Conservation (phyloP, 2,113 vertebrate species). For the Austrofundulus limnaeus region DNA sequence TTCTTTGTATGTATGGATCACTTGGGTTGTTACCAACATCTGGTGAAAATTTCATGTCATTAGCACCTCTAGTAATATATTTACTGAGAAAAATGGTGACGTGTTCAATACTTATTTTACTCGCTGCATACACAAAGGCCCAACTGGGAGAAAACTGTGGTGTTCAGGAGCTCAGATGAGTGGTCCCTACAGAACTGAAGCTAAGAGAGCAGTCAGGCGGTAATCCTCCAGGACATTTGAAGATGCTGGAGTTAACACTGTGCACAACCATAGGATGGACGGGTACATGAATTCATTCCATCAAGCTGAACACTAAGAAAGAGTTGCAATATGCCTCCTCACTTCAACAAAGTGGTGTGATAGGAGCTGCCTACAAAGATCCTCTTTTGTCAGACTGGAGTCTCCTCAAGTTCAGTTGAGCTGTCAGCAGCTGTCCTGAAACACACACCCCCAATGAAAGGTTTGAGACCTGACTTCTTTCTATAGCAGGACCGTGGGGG, state of each 20-base stretch:
- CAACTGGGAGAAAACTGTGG: no score
- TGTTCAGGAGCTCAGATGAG: constrained; percentile 1
- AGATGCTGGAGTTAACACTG: constrained; percentile 21
- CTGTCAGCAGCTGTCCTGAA: constrained; percentile 78
- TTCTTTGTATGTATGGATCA: no score
- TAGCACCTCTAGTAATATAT: no score
- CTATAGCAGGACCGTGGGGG: constrained; percentile 67
- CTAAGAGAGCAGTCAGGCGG: constrained; percentile 32
- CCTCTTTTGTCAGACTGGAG: constrained; percentile 50
- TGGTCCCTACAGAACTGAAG: constrained; percentile 29
- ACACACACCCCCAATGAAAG: constrained; percentile 67
- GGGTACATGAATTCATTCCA: not conserved
- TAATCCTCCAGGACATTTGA: constrained; percentile 38
- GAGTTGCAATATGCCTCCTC: not conserved
- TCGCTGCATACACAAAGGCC: no score
- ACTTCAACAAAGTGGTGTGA: no score
- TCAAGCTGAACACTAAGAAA: constrained; percentile 3
- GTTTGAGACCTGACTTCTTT: constrained; percentile 56
- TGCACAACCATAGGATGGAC: constrained; percentile 9
- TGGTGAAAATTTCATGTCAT: no score
- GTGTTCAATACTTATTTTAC: no score
- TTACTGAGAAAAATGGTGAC: no score
- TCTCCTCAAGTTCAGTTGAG: constrained; percentile 75
- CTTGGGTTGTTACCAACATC: no score
- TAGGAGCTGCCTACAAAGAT: constrained; percentile 66